phyloP scores from a whole-genome alignment of 1,140 invertebrate genomes.

The Cheumatopsyche charites region DNA sequence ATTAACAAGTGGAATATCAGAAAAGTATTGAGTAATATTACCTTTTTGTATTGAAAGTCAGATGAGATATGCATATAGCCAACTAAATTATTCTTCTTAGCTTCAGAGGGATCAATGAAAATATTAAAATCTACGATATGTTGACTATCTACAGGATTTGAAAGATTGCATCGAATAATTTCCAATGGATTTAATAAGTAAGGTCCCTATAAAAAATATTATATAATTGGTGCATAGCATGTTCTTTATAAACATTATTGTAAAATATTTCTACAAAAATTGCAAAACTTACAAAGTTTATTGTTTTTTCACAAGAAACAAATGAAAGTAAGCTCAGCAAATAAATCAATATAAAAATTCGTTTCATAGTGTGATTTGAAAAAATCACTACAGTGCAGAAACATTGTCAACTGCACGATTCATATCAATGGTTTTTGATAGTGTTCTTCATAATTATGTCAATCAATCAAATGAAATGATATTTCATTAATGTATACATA shows the following conservation, averaged over 20 bases:
- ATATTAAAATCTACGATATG: not conserved
- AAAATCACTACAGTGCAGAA: not conserved
- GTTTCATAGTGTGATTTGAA: not conserved
- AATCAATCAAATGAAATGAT: no score
- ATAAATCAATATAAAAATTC: not conserved
- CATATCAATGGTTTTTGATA: no score
- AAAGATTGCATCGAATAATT: not conserved
- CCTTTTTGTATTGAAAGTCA: not conserved
- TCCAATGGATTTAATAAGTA: not conserved
- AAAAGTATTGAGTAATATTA: not conserved
- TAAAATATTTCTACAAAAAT: no score
- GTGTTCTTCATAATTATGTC: no score
- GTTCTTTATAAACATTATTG: no score
- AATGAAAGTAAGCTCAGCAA: not conserved
- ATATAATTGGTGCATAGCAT: no score
- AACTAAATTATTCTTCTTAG: not conserved
- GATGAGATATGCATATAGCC: not conserved
- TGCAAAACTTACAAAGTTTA: not conserved
- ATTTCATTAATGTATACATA: no score
- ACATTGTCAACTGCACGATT: no score
- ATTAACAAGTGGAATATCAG: not conserved
- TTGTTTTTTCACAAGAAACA: not conserved
- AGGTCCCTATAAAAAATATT: slow-evolving; percentile 6
- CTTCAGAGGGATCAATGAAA: not conserved
- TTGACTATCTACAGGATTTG: slow-evolving; percentile 1